Evolutionary conservation across 2,113 vertebrate genomes (phyloP), one percentile per base, ranked within the genome.

Genomic region (Sinocyclocheilus anshuiensis): DNA sequence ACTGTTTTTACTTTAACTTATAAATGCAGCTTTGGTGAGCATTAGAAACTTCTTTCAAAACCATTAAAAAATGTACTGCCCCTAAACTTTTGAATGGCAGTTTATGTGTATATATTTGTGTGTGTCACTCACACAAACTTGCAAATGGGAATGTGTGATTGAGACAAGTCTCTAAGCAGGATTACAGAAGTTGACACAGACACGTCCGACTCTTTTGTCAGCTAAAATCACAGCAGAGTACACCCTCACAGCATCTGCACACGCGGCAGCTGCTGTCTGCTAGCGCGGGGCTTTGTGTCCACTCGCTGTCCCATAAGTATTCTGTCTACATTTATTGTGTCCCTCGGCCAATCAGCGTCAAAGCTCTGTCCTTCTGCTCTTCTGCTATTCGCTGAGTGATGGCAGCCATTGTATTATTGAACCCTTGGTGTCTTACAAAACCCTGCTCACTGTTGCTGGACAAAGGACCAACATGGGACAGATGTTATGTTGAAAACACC

Each of bases 251-350:
- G 55, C 82, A 82, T 85, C 42, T 57, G 45, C 81, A 85, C 33
- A 84, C 57, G 71, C 84, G 84, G 90, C 94, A 93, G 93, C 93
- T 94, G 93, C 93, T 69, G 86, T 87, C 89, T 94, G 93, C 91
- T 92, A 89, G 92, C 92, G 88, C 80, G 0, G 45, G 88, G 86
- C 90, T 92, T 94, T 94, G 94, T 94, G 87, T 83, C 1, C 50
- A 86, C 78, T 36, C 79, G 0, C 29, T n/a, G 5, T 79, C 67
- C 76, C 45, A 9, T 84, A 87, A 87, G 84, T 86, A 78, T 86
- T 74, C 53, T 55, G 77, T 85, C 77, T 78, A 16, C 67, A 11
- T n/a, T 22, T 84, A 88, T 88, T 90, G 87, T 88, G 87, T 80
- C 61, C 59, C 24, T 76, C 13, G 55, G 75, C 88, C 86, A 87